Conservation (phyloP, 2,888 invertebrate species). For the Cerastis rubricosa region DNA sequence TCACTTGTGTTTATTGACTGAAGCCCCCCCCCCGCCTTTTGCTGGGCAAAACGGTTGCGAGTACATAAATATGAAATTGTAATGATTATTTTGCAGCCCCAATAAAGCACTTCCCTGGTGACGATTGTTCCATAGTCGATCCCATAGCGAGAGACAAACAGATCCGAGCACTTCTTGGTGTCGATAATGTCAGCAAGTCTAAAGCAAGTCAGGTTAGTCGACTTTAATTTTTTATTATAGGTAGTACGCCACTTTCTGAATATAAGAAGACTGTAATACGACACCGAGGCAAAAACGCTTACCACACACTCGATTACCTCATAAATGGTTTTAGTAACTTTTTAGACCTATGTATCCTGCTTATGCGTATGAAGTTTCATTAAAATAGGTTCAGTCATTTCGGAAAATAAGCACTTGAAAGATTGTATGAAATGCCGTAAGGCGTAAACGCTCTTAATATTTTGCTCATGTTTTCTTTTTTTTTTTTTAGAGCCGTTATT, state of each 20-base stretch:
- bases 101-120: slow-evolving; percentile 82
- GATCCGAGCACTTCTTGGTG: slow-evolving; percentile 81
- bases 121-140: slow-evolving; percentile 77
- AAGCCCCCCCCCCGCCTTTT: neutral
- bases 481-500: slow-evolving; percentile 51
- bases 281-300: too few relatives aligned
- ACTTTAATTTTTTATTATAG: neutral
- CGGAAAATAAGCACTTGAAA: too few relatives aligned
- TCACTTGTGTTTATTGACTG: neutral
- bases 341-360: too few relatives aligned
- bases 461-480: slow-evolving; percentile 37
- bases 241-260: neutral
- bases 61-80: neutral
- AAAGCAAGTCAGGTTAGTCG: slow-evolving; percentile 44
- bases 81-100: slow-evolving; percentile 70
- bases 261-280: neutral
- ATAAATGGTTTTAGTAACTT: too few relatives aligned
- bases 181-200: slow-evolving; percentile 60
- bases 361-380: too few relatives aligned
- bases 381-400: too few relatives aligned
- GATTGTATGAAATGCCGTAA: too few relatives aligned
- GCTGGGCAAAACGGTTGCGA: too few relatives aligned
- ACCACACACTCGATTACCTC: too few relatives aligned
- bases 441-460: neutral
- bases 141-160: slow-evolving; percentile 83